Percentiles rank a stretch among this genome's conserved stretches.
Conservation (phyloP, 2,797 vertebrate species). For the Thaleichthys pacificus region DNA sequence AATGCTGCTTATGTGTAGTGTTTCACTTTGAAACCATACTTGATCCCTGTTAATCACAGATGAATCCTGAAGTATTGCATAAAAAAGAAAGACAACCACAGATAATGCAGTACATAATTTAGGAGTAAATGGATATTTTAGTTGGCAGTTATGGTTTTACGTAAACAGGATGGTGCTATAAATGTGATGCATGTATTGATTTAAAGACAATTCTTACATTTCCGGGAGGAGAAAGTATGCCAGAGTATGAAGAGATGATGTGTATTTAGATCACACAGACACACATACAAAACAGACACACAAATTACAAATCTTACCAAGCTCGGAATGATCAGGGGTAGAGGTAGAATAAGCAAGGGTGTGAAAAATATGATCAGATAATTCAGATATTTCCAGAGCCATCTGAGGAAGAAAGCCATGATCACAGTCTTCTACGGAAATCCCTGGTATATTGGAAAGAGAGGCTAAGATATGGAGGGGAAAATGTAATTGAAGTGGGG, state of each 20-base stretch:
- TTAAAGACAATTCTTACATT: too few relatives aligned
- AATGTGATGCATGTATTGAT: too few relatives aligned
- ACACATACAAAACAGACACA: not conserved
- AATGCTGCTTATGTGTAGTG: too few relatives aligned
- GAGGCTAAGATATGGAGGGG: slow-evolving; percentile 31
- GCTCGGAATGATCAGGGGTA: slow-evolving; percentile 72
- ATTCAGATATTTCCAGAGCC: slow-evolving; percentile 71
- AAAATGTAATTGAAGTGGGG: not conserved
- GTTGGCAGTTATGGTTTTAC: too few relatives aligned
- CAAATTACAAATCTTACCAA: slow-evolving; percentile 72
- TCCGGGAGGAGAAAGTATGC: too few relatives aligned
- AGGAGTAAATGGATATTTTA: too few relatives aligned
- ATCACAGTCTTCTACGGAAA: slow-evolving; percentile 14
- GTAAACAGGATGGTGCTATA: too few relatives aligned
- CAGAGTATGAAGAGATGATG: not conserved
- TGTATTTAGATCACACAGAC: not conserved
- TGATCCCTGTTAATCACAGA: too few relatives aligned
- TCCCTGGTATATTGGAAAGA: slow-evolving; percentile 47
- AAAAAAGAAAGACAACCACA: too few relatives aligned
- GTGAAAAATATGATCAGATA: slow-evolving; percentile 73
- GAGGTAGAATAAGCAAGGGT: slow-evolving; percentile 75
- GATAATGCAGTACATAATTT: too few relatives aligned
- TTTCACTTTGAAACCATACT: too few relatives aligned
- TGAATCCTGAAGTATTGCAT: too few relatives aligned
- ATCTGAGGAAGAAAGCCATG: slow-evolving; percentile 67